Conservation (phyloP, 2,113 vertebrate genomes). For the Misgurnus mizolepis region DNA sequence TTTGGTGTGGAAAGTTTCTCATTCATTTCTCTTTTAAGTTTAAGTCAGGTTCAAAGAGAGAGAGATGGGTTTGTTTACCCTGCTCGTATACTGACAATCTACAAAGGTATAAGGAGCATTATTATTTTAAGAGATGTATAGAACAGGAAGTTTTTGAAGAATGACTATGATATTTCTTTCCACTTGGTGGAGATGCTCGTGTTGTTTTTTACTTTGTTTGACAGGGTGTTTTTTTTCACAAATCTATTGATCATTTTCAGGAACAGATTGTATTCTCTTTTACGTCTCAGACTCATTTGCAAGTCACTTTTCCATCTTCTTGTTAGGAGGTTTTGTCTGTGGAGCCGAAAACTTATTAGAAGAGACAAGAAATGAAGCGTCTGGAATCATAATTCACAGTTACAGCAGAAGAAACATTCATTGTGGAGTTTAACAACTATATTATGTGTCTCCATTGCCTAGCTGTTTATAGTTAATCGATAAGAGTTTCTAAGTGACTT, state of each 20-base stretch:
- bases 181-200: neutral
- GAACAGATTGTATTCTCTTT: conserved; percentile 1
- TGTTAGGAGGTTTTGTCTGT: conserved; percentile 23
- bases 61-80: conserved; percentile 9
- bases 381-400: conserved; percentile 19
- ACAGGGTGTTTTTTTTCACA: conserved; percentile 5
- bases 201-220: conserved; percentile 26
- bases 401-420: conserved; percentile 20
- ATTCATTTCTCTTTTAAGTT: conserved; percentile 17
- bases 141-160: neutral
- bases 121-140: neutral
- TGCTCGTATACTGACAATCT: conserved; percentile 18
- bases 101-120: conserved; percentile 7
- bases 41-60: neutral
- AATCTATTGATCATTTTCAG: conserved; percentile 22
- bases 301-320: conserved; percentile 18
- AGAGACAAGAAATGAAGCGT: conserved; percentile 29
- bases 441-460: conserved; percentile 14
- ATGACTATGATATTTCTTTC: neutral
- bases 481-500: neutral
- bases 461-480: too few species aligned
- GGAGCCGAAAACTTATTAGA: conserved; percentile 30
- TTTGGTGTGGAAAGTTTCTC: conserved; percentile 27
- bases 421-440: conserved; percentile 1
- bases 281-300: conserved; percentile 29